phyloP scores from a whole-genome alignment of 1,140 invertebrate species.

The Hermetia illucens region DNA sequence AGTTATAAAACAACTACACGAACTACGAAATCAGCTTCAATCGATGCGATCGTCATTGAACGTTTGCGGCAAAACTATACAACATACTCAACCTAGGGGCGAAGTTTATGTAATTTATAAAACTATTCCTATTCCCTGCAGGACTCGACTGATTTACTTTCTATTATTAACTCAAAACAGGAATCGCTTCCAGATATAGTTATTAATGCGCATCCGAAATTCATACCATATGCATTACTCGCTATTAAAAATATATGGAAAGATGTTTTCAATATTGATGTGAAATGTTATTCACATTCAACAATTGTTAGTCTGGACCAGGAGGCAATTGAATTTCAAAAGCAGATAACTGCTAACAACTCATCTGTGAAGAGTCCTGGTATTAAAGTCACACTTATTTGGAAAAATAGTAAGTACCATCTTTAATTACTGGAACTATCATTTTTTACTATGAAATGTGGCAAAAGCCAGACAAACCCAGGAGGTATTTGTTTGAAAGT shows the following conservation, averaged over 20 bases:
- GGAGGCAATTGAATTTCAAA: constrained; percentile 20
- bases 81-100: constrained; percentile 3
- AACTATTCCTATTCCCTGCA: background rate
- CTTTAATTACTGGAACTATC: too few species aligned
- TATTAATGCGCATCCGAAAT: constrained; percentile 27
- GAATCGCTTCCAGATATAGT: constrained; percentile 26
- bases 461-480: background rate
- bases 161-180: too few species aligned
- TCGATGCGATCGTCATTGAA: constrained; percentile 18
- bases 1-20: constrained; percentile 22
- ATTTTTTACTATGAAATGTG: background rate
- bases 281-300: constrained; percentile 27
- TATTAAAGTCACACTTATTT: constrained; percentile 25
- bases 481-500: too few species aligned
- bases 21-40: constrained; percentile 19
- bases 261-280: constrained; percentile 19
- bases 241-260: constrained; percentile 27
- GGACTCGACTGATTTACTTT: background rate
- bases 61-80: constrained; percentile 17
- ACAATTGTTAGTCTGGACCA: constrained; percentile 24
- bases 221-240: constrained; percentile 27
- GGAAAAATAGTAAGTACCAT: constrained; percentile 27
- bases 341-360: constrained; percentile 14
- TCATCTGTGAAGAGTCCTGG: constrained; percentile 15
- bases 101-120: background rate